These are phyloP conservation scores for Allacma fusca DNA, from an alignment of 2,888 invertebrate genomes.

Conservation along the genomic window DNA sequence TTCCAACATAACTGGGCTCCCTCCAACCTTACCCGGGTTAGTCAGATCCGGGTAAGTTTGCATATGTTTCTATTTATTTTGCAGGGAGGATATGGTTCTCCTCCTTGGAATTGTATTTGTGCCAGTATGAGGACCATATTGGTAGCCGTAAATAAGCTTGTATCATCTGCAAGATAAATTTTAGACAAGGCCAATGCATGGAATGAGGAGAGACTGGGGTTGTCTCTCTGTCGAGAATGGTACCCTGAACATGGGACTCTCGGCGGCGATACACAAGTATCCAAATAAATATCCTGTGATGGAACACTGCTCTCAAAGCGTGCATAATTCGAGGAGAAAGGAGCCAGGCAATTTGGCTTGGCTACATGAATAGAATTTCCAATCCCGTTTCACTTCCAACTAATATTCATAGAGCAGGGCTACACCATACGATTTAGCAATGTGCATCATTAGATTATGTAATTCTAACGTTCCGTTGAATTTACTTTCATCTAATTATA, in stretches of 20 bases:
- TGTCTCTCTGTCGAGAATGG: neutral
- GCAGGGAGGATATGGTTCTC: too few species aligned
- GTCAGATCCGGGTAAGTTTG: too few species aligned
- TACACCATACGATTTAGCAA: slow-evolving; percentile 10
- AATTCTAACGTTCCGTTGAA: slow-evolving; percentile 34
- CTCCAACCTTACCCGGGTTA: too few species aligned
- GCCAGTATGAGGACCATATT: neutral
- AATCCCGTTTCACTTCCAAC: slow-evolving; percentile 17
- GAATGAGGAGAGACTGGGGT: too few species aligned
- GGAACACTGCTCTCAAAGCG: slow-evolving; percentile 7
- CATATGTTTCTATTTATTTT: too few species aligned
- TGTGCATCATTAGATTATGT: slow-evolving; percentile 41
- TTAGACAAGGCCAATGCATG: neutral
- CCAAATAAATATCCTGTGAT: neutral
- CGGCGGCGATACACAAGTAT: too few species aligned
- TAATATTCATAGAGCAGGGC: neutral
- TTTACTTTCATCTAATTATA: slow-evolving; percentile 39
- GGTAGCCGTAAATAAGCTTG: slow-evolving; percentile 21
- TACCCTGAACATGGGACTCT: neutral
- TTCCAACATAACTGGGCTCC: too few species aligned
- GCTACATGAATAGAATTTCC: slow-evolving; percentile 44
- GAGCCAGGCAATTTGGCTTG: slow-evolving; percentile 22
- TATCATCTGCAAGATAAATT: slow-evolving; percentile 18
- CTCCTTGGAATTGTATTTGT: too few species aligned
- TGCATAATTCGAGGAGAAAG: slow-evolving; percentile 14